Evolutionary conservation across 1,140 invertebrate genomes (phyloP).

Genomic region (Meloidogyne hapla): DNA sequence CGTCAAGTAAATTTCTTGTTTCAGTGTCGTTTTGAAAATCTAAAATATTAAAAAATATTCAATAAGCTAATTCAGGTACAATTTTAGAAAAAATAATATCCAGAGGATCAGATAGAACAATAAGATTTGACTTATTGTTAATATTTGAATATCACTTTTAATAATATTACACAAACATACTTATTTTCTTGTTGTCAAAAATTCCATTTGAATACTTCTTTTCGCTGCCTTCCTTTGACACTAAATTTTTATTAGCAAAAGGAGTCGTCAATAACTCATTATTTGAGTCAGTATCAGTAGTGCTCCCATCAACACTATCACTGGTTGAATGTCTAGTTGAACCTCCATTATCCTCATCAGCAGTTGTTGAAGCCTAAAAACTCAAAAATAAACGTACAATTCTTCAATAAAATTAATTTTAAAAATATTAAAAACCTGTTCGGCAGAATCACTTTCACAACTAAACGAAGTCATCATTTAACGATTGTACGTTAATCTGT

Average conservation of each 20-base stretch:
- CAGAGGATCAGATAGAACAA: no score
- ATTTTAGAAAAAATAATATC: no score
- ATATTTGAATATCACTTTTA: no score
- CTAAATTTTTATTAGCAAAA: conserved; percentile 12
- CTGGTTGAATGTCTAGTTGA: conserved; percentile 37
- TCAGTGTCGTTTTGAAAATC: conserved; percentile 48
- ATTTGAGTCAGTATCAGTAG: conserved; percentile 29
- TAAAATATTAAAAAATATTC: conserved; percentile 32
- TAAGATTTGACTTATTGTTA: no score
- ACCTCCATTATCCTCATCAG: conserved; percentile 35
- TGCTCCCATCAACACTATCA: conserved; percentile 35
- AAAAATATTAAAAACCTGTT: conserved; percentile 40
- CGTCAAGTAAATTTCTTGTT: conserved; percentile 45
- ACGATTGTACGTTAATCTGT: no score
- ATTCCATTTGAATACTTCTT: conserved; percentile 2
- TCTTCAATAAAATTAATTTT: conserved; percentile 6
- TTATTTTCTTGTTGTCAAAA: conserved; percentile 13
- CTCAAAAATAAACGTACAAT: conserved; percentile 1
- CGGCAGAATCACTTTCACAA: conserved; percentile 44
- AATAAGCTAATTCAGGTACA: no score
- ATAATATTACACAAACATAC: not conserved
- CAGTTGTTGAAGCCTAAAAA: conserved; percentile 41
- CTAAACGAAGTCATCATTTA: conserved; percentile 30
- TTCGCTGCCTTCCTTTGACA: not conserved
- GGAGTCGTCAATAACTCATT: conserved; percentile 1